Percentiles rank a stretch among this genome's conserved stretches.
These are phyloP conservation scores for Hirtodrosophila histrioides DNA, from an alignment of 2,888 invertebrate genomes.

Conservation along the genomic window DNA sequence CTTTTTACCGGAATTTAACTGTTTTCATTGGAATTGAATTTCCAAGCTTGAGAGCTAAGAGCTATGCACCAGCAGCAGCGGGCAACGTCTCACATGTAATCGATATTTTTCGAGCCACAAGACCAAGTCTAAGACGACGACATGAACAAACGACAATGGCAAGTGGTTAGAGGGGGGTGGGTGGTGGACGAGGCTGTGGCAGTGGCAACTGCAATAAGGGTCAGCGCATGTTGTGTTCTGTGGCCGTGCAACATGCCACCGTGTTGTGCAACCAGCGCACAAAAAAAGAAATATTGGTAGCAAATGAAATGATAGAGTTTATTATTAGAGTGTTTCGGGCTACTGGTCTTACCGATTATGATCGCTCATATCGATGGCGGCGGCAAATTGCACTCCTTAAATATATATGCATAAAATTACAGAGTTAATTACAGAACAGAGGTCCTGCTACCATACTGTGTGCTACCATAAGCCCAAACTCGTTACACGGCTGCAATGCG, in stretches of 20 bases:
- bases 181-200: neutral
- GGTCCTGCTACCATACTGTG: constrained; percentile 24
- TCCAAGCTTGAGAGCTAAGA: constrained; percentile 45
- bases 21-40: constrained; percentile 78
- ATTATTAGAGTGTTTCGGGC: constrained; percentile 59
- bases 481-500: constrained; percentile 66
- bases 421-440: constrained; percentile 51
- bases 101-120: constrained; percentile 76
- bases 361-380: constrained; percentile 47
- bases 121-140: constrained; percentile 50
- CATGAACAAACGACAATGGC: constrained; percentile 49
- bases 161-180: constrained; percentile 22
- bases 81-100: constrained; percentile 73
- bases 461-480: constrained; percentile 42
- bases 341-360: constrained; percentile 71
- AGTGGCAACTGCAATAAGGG: constrained; percentile 40
- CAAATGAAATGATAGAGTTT: constrained; percentile 67
- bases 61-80: constrained; percentile 27
- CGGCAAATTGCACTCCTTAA: constrained; percentile 49
- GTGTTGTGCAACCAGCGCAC: constrained; percentile 44
- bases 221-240: constrained; percentile 55
- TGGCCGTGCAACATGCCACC: constrained; percentile 66
- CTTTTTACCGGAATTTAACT: constrained; percentile 79
- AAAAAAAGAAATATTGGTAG: constrained; percentile 34
- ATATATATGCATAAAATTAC: constrained; percentile 66